These are phyloP conservation scores for Acanthosepion esculentum DNA, from an alignment of 2,888 invertebrate species.

Conservation along the genomic window DNA sequence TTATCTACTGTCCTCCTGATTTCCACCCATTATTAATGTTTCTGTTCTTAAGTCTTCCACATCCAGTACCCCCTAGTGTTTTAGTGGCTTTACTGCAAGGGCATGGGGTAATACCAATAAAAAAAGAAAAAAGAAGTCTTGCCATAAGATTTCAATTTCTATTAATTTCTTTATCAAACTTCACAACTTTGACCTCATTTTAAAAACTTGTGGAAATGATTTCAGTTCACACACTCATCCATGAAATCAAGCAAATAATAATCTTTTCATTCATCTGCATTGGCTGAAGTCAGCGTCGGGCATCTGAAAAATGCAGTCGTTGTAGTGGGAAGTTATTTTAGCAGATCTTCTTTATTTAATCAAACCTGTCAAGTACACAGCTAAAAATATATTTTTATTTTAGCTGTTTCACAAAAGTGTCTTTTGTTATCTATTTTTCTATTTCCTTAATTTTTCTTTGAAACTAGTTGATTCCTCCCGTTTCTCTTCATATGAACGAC, in stretches of 20 bases:
- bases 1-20: too few relatives aligned
- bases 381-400: background rate
- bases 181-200: too few relatives aligned
- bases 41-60: too few relatives aligned
- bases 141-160: too few relatives aligned
- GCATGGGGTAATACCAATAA: too few relatives aligned
- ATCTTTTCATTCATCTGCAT: background rate
- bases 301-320: background rate
- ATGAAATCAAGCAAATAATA: background rate
- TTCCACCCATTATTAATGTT: too few relatives aligned
- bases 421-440: background rate
- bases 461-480: background rate
- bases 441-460: background rate
- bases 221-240: too few relatives aligned
- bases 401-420: background rate
- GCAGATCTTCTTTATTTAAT: background rate
- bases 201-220: too few relatives aligned
- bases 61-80: too few relatives aligned
- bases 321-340: background rate
- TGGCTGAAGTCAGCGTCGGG: background rate
- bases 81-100: too few relatives aligned
- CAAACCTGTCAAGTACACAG: background rate
- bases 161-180: too few relatives aligned
- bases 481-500: background rate
- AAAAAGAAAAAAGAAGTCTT: too few relatives aligned